Percentiles rank a stretch among this genome's conserved stretches.
These are phyloP conservation scores for Amaurobius ferox DNA, from an alignment of 2,888 invertebrate species.

Conservation along the genomic window DNA sequence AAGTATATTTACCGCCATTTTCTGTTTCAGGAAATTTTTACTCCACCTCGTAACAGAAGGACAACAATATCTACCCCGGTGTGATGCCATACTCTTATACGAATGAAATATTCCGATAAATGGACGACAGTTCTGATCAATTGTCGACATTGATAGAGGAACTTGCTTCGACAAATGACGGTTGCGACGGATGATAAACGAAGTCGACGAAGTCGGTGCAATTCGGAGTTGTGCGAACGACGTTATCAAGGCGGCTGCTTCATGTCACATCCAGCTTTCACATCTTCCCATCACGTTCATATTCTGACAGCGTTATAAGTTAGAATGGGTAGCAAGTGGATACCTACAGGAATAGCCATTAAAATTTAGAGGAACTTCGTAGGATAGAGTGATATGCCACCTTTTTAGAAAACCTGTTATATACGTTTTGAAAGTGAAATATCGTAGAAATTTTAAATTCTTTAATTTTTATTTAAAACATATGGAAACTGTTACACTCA, in stretches of 20 bases:
- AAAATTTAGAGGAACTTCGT: too few species aligned
- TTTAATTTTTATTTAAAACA: too few species aligned
- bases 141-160: conserved; percentile 40
- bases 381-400: too few species aligned
- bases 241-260: conserved; percentile 34
- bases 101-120: conserved; percentile 23
- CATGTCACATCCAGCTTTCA: conserved; percentile 46
- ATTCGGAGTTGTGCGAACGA: neutral
- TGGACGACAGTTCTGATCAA: conserved; percentile 46
- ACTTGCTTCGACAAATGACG: conserved; percentile 22
- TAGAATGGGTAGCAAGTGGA: neutral
- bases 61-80: conserved; percentile 65
- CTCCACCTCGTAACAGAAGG: conserved; percentile 60
- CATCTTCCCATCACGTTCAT: neutral
- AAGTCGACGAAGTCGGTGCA: conserved; percentile 17
- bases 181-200: neutral
- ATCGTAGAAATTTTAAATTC: too few species aligned
- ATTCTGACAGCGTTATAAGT: neutral
- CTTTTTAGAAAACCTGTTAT: too few species aligned
- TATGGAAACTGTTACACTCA: too few species aligned
- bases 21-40: conserved; percentile 59
- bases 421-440: too few species aligned
- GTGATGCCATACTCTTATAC: conserved; percentile 41
- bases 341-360: too few species aligned
- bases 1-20: neutral